These are phyloP conservation scores for Chauna torquata DNA, from an alignment of 2,113 vertebrate species.

Conservation along the genomic window DNA sequence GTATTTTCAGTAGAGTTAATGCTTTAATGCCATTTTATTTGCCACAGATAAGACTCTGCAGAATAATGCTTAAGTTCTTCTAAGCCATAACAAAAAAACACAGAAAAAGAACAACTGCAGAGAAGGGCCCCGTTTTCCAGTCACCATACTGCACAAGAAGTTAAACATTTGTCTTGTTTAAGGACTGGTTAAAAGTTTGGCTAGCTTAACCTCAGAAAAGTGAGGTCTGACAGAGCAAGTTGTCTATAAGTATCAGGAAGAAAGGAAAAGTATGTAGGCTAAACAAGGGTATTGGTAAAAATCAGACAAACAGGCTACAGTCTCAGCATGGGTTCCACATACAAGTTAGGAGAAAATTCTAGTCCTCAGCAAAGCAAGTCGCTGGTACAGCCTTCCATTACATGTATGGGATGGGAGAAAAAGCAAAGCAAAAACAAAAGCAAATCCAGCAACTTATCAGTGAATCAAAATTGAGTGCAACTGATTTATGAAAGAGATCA, in stretches of 20 bases:
- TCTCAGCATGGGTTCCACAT: neutral
- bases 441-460: neutral
- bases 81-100: neutral
- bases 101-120: neutral
- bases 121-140: neutral
- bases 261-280: neutral
- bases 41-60: neutral
- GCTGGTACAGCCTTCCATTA: neutral
- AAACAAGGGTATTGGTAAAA: neutral
- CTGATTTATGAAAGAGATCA: neutral
- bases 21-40: neutral
- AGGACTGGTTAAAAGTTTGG: neutral
- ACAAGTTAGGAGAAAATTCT: neutral
- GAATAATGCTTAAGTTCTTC: neutral
- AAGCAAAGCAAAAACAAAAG: neutral
- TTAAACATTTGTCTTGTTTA: neutral
- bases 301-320: neutral
- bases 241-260: neutral
- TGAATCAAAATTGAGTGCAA: neutral
- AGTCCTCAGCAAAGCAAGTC: neutral
- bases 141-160: neutral
- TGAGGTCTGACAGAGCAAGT: neutral
- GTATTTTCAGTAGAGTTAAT: neutral
- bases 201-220: neutral
- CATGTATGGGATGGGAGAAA: neutral